Evolutionary conservation across 2,888 invertebrate genomes (phyloP), one percentile per base, ranked within the genome.

Genomic region (Diplolepis rosae): DNA sequence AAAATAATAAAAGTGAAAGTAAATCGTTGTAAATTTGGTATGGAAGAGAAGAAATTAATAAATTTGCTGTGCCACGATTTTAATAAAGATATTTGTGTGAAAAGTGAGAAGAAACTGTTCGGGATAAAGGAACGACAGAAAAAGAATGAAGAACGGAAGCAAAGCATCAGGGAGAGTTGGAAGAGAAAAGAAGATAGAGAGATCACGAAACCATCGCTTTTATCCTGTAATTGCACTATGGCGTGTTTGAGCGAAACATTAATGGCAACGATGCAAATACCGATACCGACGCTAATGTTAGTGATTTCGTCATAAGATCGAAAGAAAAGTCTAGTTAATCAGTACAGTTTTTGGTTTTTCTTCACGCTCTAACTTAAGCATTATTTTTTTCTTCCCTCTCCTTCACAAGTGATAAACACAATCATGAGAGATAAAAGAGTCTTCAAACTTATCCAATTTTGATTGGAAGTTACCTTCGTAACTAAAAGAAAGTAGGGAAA

Each of bases 181-280:
- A n/a, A 27, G 65, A 15, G 30, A 61, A 68, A 72, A 65, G 69
- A 56, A 70, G 69, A 69, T 65, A 70, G 68, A 69, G 69, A 30
- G 78, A 83, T 83, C 82, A 80, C 82, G 82, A 83, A 83, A 85
- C 78, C 79, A 83, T 82, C 79, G 79, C 74, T 73, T 75, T 78
- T 77, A 74, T 82, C 73, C 77, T 77, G 82, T 86, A 86, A 86
- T 86, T 84, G 83, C 82, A 77, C 79, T 79, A 82, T 86, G 77
- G 86, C 86, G 85, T 86, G 86, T 83, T 82, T 74, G 76, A 72
- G 70, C 70, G 68, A 76, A 77, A 79, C 79, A 80, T 80, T 86
- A 85, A 86, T 85, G 84, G 82, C 80, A 81, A 79, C 80, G 85
- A 86, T 86, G 84, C 83, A 85, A 85, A 86, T 85, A 83, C 82